These are phyloP conservation scores for Mus musculus DNA, from an alignment of 2,113 vertebrate species.

Conservation along the genomic window GRCm39 chr3:118247501-118248000, in stretches of 20 bases:
- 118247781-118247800: background rate
- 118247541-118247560: background rate
- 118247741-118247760: background rate
- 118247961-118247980: background rate
- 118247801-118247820: too few relatives aligned
- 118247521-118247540: background rate
- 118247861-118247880: background rate
- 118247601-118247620: background rate
- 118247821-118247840: background rate
- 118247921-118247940: background rate
- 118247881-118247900: background rate
- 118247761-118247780: background rate
- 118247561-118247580: too few relatives aligned
- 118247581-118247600: background rate
- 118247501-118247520: background rate
- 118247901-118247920: background rate
- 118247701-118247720: background rate
- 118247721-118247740: background rate
- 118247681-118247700: background rate
- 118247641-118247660: background rate
- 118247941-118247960: background rate
- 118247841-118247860: background rate
- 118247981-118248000: constrained; percentile 49
- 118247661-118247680: background rate
- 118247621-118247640: background rate